phyloP scores from a whole-genome alignment of 2,797 vertebrate species.

The Crossoptilon crossoptilon region DNA sequence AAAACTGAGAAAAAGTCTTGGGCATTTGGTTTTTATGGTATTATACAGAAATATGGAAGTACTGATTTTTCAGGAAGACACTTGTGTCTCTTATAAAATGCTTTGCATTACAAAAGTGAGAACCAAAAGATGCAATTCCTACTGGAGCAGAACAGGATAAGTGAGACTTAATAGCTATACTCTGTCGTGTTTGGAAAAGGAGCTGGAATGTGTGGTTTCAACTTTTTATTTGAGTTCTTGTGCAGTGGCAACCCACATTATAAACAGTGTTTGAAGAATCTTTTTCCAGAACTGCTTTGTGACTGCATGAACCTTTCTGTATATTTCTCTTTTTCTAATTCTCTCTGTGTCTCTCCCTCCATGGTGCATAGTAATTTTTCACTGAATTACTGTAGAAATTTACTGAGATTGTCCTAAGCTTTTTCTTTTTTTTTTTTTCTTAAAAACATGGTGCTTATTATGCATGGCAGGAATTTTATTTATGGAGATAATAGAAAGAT shows the following conservation, averaged over 20 bases:
- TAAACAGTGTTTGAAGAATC: neutral
- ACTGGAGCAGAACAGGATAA: neutral
- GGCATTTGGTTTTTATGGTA: neutral
- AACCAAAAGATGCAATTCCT: neutral
- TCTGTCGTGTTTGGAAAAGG: neutral
- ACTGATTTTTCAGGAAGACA: neutral
- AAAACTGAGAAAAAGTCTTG: neutral
- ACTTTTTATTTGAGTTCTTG: neutral
- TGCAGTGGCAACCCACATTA: neutral
- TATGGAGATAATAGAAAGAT: neutral
- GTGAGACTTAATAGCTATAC: neutral
- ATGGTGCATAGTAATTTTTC: neutral
- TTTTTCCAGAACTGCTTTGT: neutral
- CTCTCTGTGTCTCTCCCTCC: neutral
- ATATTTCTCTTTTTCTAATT: neutral
- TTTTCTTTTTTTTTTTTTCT: neutral
- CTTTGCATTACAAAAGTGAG: neutral
- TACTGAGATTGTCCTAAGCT: neutral
- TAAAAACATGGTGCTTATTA: neutral
- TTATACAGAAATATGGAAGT: neutral
- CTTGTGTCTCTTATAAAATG: neutral
- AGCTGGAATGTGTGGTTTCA: neutral
- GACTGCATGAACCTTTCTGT: neutral
- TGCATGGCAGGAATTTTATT: neutral
- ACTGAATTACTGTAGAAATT: neutral